Evolutionary conservation across 2,888 invertebrate genomes (phyloP).

Genomic region (Erebia palarica): DNA sequence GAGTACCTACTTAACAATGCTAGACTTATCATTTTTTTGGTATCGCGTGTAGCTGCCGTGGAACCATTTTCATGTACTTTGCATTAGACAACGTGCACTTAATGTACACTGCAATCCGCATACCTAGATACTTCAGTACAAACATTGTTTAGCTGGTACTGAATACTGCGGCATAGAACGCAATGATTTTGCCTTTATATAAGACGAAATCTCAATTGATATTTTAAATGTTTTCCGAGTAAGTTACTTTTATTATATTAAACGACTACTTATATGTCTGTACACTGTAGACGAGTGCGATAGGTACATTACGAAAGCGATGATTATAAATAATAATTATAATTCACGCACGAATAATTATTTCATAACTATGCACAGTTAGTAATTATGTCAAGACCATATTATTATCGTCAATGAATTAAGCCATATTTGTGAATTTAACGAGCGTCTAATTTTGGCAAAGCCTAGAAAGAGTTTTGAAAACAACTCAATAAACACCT

Average conservation of each 20-base stretch:
- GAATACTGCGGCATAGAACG: not conserved
- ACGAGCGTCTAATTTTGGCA: constrained; percentile 4
- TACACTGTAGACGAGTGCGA: no score
- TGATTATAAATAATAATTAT: not conserved
- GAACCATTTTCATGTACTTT: constrained; percentile 14
- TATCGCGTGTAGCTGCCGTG: constrained; percentile 24
- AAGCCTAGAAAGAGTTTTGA: not conserved
- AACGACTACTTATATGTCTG: no score
- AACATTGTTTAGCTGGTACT: not conserved
- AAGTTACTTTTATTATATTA: no score
- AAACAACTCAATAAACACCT: not conserved
- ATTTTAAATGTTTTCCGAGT: no score
- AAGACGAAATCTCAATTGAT: no score
- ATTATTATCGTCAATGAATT: not conserved
- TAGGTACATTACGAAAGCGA: no score
- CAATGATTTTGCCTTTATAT: not conserved
- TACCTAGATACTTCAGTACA: not conserved
- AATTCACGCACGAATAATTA: not conserved
- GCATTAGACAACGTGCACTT: not conserved
- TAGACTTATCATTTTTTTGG: constrained; percentile 26
- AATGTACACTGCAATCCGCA: not conserved
- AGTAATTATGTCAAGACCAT: constrained; percentile 10
- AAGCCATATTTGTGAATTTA: constrained; percentile 10
- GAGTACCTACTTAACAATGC: constrained; percentile 7
- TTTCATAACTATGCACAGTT: not conserved